A percentile compares a stretch with the other conserved stretches of the same genome.
Conservation (phyloP, 2,888 invertebrate species). For the Ypsolopha scabrella region DNA sequence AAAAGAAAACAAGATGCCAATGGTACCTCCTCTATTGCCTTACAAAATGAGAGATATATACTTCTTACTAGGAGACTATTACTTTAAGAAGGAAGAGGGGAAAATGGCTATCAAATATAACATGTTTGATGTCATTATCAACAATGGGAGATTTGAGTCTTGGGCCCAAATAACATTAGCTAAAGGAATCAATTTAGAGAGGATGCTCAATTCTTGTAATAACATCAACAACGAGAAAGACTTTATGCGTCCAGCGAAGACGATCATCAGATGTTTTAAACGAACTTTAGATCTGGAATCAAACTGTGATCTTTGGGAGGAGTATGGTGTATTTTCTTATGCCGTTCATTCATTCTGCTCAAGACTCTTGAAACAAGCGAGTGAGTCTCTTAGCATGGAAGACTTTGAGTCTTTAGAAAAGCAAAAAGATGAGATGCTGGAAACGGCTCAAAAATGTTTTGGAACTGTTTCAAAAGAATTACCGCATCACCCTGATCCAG, state of each 20-base stretch:
- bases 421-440: slow-evolving; percentile 83
- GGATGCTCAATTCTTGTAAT: slow-evolving; percentile 81
- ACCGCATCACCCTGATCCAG: slow-evolving; percentile 59
- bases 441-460: slow-evolving; percentile 84
- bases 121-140: slow-evolving; percentile 83
- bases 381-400: slow-evolving; percentile 80
- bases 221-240: slow-evolving; percentile 71
- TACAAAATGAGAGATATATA: slow-evolving; percentile 80
- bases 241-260: slow-evolving; percentile 76
- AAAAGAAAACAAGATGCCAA: slow-evolving; percentile 63
- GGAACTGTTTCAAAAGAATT: slow-evolving; percentile 74
- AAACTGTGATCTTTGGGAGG: slow-evolving; percentile 86
- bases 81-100: slow-evolving; percentile 89
- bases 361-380: slow-evolving; percentile 84
- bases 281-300: slow-evolving; percentile 82
- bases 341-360: slow-evolving; percentile 92
- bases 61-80: slow-evolving; percentile 92
- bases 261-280: slow-evolving; percentile 84
- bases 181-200: slow-evolving; percentile 82
- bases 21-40: slow-evolving; percentile 62
- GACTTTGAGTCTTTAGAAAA: slow-evolving; percentile 80
- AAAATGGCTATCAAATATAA: slow-evolving; percentile 84
- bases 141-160: slow-evolving; percentile 85
- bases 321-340: slow-evolving; percentile 92
- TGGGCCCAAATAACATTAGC: slow-evolving; percentile 94